Evolutionary conservation across 2,797 vertebrate species (phyloP), one percentile per base, ranked within the genome.

Genomic region (Graptemys geographica): DNA sequence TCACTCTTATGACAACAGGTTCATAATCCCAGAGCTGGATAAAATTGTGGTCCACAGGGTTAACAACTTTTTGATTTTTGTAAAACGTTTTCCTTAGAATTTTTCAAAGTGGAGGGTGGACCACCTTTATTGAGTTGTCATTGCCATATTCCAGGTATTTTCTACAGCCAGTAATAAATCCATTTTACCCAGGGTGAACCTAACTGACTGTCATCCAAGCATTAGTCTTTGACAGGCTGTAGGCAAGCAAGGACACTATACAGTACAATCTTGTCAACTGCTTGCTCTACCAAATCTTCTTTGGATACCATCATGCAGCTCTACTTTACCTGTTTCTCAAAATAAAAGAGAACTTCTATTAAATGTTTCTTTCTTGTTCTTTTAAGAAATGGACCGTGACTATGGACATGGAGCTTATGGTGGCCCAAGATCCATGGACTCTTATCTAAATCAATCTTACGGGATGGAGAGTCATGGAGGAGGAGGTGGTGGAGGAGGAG

Each of bases 371-470:
- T 97, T 98, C 97, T 94, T 11, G 79, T 98, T 97, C 97, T 97
- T 98, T 98, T 94, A 98, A 98, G 98, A 98, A 96, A 98, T 98
- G 98, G 98, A 98, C 97, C 98, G 98, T 97, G 98, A 98, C 96
- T 98, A 98, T 98, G 98, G 98, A 96, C 98, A 98, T 97, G 98
- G 98, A 98, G 98, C 98, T 96, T 98, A 98, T 98, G 98, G 98
- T 98, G 98, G 98, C 97, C 98, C 98, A 95, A 98, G 98, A 98
- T 97, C 98, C 98, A 98, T 98, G 98, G 98, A 98, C 96, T 98
- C 98, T 98, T 98, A 98, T 97, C 98, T 98, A 98, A 98, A 98
- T 97, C 98, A 98, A 91, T 98, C 98, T 96, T 98, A 98, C 98
- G 98, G 98, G 96, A 98, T 98, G 98, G 98, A 98, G 97, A 98